Conservation (phyloP, 2,113 vertebrate genomes). For the Zapus hudsonius region DNA sequence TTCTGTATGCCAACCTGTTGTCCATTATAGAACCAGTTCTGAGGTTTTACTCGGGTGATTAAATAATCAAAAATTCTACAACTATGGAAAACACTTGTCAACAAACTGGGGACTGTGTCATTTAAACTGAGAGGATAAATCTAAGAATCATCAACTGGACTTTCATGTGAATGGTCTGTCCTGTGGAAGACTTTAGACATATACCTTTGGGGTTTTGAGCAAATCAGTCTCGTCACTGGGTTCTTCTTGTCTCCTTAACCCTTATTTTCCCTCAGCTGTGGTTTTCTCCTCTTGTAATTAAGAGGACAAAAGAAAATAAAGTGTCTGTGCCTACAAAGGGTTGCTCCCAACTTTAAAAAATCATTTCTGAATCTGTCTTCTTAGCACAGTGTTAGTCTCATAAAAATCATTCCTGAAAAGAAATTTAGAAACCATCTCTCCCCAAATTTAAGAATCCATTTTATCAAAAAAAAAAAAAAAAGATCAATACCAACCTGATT, state of each 20-base stretch:
- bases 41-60: slow-evolving; percentile 42
- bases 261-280: slow-evolving; percentile 1
- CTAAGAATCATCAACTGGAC: neutral
- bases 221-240: neutral
- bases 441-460: slow-evolving; percentile 37
- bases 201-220: neutral
- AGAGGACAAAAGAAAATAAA: slow-evolving; percentile 28
- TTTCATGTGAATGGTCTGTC: neutral
- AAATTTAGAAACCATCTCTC: slow-evolving; percentile 45
- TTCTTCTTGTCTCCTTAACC: neutral
- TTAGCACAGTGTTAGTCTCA: no score
- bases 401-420: slow-evolving; percentile 8
- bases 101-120: neutral
- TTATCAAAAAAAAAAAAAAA: slow-evolving; percentile 56
- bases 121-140: neutral
- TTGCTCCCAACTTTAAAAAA: neutral
- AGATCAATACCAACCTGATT: slow-evolving; percentile 92
- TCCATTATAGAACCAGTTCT: neutral
- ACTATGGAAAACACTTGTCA: slow-evolving; percentile 45
- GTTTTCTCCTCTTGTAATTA: slow-evolving; percentile 33
- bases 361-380: neutral
- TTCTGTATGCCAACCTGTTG: neutral
- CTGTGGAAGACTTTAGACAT: neutral
- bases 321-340: slow-evolving; percentile 13
- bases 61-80: slow-evolving; percentile 52